Conservation (phyloP, 2,888 invertebrate species). For the Mesorhabditis spiculigera region DNA sequence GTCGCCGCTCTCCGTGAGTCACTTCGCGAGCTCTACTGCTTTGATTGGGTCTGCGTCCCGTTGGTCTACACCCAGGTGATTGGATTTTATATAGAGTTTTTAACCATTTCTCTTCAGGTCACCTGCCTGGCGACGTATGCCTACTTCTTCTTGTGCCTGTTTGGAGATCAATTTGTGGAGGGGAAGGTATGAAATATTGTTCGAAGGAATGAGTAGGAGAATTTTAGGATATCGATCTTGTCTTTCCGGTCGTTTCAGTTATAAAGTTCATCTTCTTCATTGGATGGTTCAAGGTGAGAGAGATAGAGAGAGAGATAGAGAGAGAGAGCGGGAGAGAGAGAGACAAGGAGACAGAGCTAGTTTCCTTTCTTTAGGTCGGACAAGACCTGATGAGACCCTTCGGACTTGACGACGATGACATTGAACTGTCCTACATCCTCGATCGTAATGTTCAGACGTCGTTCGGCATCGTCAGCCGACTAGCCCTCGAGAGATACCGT, state of each 20-base stretch:
- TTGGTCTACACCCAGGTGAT: conserved; percentile 49
- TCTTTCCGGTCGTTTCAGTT: conserved; percentile 38
- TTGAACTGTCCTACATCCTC: conserved; percentile 8
- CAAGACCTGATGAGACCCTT: conserved; percentile 12
- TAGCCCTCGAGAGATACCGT: neutral
- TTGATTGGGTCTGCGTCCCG: conserved; percentile 48
- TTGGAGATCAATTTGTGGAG: conserved; percentile 56
- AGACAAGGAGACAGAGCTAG: neutral
- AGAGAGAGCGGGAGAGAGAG: too few species aligned
- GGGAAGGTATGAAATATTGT: neutral
- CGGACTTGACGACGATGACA: conserved; percentile 11
- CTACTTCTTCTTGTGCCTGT: conserved; percentile 59
- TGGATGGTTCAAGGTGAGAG: conserved; percentile 42
- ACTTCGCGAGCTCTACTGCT: conserved; percentile 32
- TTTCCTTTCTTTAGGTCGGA: too few species aligned
- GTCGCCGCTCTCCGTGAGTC: conserved; percentile 27
- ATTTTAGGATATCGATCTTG: conserved; percentile 25
- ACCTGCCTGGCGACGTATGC: conserved; percentile 60
- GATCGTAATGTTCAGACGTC: neutral
- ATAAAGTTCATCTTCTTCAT: conserved; percentile 44
- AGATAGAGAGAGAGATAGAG: neutral
- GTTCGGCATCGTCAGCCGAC: neutral
- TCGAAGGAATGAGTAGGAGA: conserved; percentile 6
- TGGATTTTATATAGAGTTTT: neutral
- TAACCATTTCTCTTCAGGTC: conserved; percentile 34